These are phyloP conservation scores for Platygyra sinensis DNA, from an alignment of 64 coral and sea anemone species.

Conservation along the genomic window DNA sequence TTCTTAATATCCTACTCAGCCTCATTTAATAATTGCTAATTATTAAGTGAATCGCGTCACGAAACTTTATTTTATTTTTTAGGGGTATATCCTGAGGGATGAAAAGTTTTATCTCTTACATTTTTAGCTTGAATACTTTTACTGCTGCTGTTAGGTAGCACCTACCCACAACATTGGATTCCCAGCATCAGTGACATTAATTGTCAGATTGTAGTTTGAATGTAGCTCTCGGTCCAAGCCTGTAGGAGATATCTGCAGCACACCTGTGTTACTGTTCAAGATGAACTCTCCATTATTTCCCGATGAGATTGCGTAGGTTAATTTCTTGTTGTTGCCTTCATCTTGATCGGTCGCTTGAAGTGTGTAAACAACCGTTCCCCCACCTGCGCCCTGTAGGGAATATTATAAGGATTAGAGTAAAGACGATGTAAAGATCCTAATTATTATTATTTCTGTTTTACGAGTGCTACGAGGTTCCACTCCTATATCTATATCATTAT, in stretches of 20 bases:
- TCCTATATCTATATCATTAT: too few species aligned
- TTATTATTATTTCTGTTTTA: too few species aligned
- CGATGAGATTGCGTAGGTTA: constrained; percentile 68
- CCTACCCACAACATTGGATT: constrained; percentile 59
- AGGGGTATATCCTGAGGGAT: too few species aligned
- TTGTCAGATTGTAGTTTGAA: constrained; percentile 64
- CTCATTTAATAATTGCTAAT: too few species aligned
- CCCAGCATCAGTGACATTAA: constrained; percentile 82
- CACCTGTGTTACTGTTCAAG: constrained; percentile 72
- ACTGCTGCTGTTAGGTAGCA: background rate
- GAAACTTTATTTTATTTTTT: too few species aligned
- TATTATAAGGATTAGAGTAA: too few species aligned
- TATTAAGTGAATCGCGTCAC: too few species aligned
- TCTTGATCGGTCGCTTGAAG: constrained; percentile 60
- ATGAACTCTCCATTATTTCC: constrained; percentile 72
- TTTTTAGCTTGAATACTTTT: too few species aligned
- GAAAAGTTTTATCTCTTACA: too few species aligned
- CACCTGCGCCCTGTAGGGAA: constrained; percentile 55
- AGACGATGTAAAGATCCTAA: background rate
- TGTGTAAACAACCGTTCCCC: constrained; percentile 67
- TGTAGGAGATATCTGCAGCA: constrained; percentile 74
- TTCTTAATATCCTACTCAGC: too few species aligned
- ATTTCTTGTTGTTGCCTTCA: constrained; percentile 43
- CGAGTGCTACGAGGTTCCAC: too few species aligned
- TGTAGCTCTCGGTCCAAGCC: constrained; percentile 82